These are phyloP conservation scores for Australoheros facetus DNA, from an alignment of 2,797 vertebrate genomes.

Conservation along the genomic window DNA sequence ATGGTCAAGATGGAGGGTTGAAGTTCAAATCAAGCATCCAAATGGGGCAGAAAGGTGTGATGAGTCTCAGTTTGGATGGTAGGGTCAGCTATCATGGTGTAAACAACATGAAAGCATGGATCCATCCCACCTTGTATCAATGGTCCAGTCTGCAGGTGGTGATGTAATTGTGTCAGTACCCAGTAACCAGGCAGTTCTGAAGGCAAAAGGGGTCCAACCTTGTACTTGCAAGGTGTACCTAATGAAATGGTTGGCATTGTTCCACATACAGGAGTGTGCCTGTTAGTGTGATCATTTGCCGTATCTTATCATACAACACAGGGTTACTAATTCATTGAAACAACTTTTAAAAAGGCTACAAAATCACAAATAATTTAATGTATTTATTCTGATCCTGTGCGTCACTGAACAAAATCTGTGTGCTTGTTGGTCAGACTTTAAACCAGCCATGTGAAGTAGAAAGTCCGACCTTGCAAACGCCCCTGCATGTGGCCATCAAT, in stretches of 20 bases:
- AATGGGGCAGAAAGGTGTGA: not conserved
- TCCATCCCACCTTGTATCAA: not conserved
- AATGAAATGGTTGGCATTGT: not conserved
- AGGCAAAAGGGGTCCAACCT: not conserved
- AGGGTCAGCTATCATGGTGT: not conserved
- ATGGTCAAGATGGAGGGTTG: not conserved
- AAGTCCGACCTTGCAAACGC: constrained; percentile 21
- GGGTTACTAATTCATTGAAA: not conserved
- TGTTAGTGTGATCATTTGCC: not conserved
- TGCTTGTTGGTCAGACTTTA: constrained; percentile 23
- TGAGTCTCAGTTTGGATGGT: not conserved
- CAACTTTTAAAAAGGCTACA: not conserved
- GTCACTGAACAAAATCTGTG: not conserved
- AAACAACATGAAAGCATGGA: not conserved
- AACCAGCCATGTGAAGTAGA: not conserved
- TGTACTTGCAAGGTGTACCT: not conserved
- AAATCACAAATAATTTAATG: not conserved
- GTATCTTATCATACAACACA: not conserved
- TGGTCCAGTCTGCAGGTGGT: not conserved
- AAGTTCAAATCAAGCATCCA: not conserved
- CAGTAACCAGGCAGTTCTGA: not conserved
- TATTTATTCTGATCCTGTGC: not conserved
- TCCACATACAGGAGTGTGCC: accelerated
- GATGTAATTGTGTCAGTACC: not conserved
- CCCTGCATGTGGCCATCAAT: constrained; percentile 40